Evolutionary conservation across 2,113 vertebrate species (phyloP).

Genomic region (Indicator indicator): DNA sequence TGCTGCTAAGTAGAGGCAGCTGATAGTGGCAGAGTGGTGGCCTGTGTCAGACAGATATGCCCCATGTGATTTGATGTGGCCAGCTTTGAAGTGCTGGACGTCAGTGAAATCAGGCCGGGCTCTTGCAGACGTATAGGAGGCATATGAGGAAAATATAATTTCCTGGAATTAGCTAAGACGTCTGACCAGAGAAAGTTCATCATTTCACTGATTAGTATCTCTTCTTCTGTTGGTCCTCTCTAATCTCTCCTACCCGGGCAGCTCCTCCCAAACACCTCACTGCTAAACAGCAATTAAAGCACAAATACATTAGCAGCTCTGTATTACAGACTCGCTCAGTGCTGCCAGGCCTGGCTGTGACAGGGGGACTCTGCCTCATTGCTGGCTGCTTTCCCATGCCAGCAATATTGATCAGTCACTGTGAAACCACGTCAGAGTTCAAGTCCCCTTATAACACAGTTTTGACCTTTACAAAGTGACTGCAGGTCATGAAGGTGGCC

Average conservation of each 20-base stretch:
- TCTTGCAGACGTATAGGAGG: neutral
- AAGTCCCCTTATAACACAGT: neutral
- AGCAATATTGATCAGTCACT: neutral
- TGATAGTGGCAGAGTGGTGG: neutral
- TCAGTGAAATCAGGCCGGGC: neutral
- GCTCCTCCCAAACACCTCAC: conserved; percentile 3
- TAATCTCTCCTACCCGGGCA: conserved; percentile 1
- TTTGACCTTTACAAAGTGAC: neutral
- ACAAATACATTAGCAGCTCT: neutral
- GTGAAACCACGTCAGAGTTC: neutral
- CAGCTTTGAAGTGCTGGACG: conserved; percentile 27
- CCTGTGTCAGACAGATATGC: neutral
- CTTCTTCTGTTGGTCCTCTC: conserved; percentile 3
- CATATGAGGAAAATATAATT: conserved; percentile 28
- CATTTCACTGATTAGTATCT: conserved; percentile 6
- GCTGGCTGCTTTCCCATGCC: neutral
- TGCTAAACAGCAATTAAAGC: conserved; percentile 56
- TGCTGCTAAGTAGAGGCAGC: neutral
- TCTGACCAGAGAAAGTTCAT: conserved; percentile 54
- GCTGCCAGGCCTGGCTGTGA: neutral
- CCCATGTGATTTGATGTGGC: neutral
- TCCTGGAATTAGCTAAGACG: conserved; percentile 30
- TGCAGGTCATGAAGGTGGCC: neutral
- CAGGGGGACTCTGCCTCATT: neutral
- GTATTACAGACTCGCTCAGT: neutral